phyloP scores from a whole-genome alignment of 2,797 vertebrate species.

The Spheniscus humboldti region DNA sequence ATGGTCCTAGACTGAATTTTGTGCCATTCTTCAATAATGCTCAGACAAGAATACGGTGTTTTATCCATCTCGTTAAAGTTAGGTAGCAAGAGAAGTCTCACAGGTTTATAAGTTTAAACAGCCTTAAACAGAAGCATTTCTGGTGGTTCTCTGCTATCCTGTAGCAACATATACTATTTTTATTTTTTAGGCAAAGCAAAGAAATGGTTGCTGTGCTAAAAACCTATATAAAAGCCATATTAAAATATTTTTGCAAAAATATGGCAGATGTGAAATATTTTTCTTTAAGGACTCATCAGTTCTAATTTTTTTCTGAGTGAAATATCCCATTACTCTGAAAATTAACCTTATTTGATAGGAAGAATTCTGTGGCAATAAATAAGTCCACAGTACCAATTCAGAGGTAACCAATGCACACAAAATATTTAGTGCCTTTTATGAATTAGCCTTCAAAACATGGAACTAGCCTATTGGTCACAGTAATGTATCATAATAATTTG shows the following conservation, averaged over 20 bases:
- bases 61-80: not conserved
- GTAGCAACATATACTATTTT: not conserved
- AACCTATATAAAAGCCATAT: not conserved
- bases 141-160: not conserved
- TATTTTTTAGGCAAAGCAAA: not conserved
- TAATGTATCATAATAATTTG: not conserved
- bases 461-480: not conserved
- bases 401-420: not conserved
- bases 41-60: not conserved
- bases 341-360: not conserved
- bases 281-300: not conserved
- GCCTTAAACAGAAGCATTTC: not conserved
- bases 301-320: not conserved
- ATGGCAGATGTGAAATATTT: not conserved
- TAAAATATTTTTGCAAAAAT: not conserved
- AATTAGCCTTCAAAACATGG: not conserved
- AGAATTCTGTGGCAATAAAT: not conserved
- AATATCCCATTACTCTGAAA: not conserved
- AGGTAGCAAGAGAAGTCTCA: not conserved
- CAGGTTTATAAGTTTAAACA: not conserved
- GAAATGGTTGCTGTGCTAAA: not conserved
- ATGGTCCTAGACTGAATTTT: not conserved
- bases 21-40: not conserved
- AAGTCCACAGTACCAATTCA: not conserved
- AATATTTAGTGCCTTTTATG: not conserved